Base-by-base conservation (phyloP, 37 sponge, comb jelly and placozoan genomes). In the Amphimedon queenslandica region DNA sequence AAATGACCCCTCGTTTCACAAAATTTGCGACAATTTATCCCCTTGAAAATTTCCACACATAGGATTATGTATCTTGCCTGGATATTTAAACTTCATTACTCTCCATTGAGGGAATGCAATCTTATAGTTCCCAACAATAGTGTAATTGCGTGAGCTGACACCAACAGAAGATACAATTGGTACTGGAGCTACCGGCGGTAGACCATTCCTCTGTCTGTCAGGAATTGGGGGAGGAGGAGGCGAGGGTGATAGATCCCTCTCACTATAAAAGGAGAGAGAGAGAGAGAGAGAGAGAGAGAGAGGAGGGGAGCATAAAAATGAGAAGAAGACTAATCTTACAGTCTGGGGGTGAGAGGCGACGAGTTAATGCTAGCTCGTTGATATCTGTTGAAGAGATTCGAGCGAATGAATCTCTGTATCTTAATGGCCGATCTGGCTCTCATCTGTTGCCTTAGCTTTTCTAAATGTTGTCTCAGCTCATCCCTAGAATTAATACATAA, bases 71-170 rank as follows among this genome's bases (percentile, higher is more conserved):
- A 21, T 64, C 57, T 67, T 6, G 77, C 82, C 83, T 23, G 88
- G 93, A 64, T 73, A 93, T 30, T 42, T 36, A 42, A 58, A 80
- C 43, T 69, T 81, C 90, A 93, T 93, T 39, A 85, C 74, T 57
- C 94, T 81, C 87, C 82, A 82, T 64, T 93, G 94, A 41, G 94
- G 94, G 55, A 93, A 93, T 20, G 76, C 80, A 1, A 93, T 72
- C 42, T 85, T 88, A 31, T 84, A 64, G 70, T 82, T 88, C n/a
- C 94, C 90, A 1, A 79, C 73, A 33, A 93, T 73, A 2, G 94
- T 88, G 63, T 93, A 93, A 65, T 89, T 89, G 0, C 84, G 47
- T 16, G 36, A 42, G n/a, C 43, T 5, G n/a, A 18, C 53, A 8
- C 8, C 13, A 8, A 47, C 8, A 18, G 53, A 47, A n/a, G n/a